Conservation (phyloP, 2,888 invertebrate species). For the Tachina grossa region DNA sequence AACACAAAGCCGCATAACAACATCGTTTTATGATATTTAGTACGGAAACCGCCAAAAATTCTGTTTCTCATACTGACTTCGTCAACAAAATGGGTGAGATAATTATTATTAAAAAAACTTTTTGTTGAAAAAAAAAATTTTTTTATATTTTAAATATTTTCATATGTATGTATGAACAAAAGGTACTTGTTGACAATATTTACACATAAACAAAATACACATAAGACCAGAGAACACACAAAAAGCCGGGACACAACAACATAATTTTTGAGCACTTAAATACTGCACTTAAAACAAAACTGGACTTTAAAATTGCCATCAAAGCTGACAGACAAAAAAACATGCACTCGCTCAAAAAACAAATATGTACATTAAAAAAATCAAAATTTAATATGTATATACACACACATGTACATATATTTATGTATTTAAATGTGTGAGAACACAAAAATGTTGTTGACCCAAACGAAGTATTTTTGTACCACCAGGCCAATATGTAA, state of each 20-base stretch:
- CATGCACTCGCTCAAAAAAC: too few species aligned
- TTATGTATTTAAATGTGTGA: conserved; percentile 54
- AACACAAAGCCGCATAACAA: background rate
- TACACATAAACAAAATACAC: conserved; percentile 56
- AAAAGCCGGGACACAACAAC: conserved; percentile 57
- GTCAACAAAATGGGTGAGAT: conserved; percentile 38
- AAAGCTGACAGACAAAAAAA: background rate
- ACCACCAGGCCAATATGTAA: conserved; percentile 40
- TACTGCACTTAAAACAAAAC: conserved; percentile 67
- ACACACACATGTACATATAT: conserved; percentile 4
- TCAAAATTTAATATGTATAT: too few species aligned
- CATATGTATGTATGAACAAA: conserved; percentile 53
- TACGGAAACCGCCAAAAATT: conserved; percentile 56
- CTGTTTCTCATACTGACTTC: background rate
- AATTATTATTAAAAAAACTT: conserved; percentile 49
- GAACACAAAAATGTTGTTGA: conserved; percentile 68
- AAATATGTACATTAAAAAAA: too few species aligned
- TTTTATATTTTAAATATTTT: conserved; percentile 31
- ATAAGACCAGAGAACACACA: conserved; percentile 53
- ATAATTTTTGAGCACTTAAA: conserved; percentile 69
- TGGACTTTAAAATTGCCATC: conserved; percentile 61
- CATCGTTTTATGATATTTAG: conserved; percentile 6
- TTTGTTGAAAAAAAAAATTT: conserved; percentile 7
- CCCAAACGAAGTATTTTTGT: conserved; percentile 45
- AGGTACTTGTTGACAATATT: conserved; percentile 71